Base-by-base conservation (phyloP, 2,113 vertebrate genomes). In the Caloenas nicobarica region DNA sequence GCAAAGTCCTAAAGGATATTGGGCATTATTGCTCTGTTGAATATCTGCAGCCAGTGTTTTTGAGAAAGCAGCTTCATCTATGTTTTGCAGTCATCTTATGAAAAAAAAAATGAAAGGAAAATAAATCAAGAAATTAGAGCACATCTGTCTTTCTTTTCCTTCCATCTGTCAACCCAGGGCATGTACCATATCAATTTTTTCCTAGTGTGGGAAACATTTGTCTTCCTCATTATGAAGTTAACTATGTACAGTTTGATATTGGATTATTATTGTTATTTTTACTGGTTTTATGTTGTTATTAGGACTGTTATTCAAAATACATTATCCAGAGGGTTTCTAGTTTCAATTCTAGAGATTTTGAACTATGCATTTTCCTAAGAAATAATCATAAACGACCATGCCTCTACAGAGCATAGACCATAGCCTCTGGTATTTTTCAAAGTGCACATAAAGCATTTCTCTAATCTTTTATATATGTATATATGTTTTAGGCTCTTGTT, bases 111-210 rank as follows among this genome's bases (percentile, higher is more conserved):
- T 73, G 62, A 16, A 54, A 57, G 33, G 13, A 34, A 22, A 36
- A 92, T 28, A 44, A 22, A 8, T 36, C 70, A 92, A 94, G 68
- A 97, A 95, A 95, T 95, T 91, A 92, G 81, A 97, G 78, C 94
- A 95, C 95, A 97, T 97, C 95, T 96, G 91, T 90, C 91, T 95
- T 33, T 94, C 92, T 84, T 96, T 91, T 82, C 58, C 69, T 97
- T 95, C 97, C 95, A 96, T 96, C 97, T 97, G 97, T 97, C 92
- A 96, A 89, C 42, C 11, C 38, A 95, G 60, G 54, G 12, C 61
- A 73, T 73, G 50, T 66, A 91, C 38, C 62, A 44, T 53, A 82
- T 65, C 1, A 53, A 3, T 56, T 88, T 94, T 91, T 94, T 92
- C n/a, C 18, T 77, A 60, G 54, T 54, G 38, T 73, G 50, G 58